Base-by-base conservation (phyloP, 2,113 vertebrate species). In the Ameiurus melas region DNA sequence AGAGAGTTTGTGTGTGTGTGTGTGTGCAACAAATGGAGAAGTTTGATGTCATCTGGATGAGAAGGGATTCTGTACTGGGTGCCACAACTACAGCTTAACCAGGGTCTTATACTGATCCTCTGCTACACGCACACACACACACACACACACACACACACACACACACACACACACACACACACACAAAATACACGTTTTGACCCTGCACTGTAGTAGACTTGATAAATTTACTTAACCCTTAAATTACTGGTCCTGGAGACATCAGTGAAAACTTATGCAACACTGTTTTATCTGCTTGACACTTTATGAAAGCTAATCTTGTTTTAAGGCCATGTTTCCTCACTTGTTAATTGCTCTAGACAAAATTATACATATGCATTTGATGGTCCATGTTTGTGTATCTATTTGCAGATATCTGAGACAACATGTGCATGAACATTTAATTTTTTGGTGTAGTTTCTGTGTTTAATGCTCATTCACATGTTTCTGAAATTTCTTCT, bases 1-100 rank as follows among this genome's bases (percentile, higher is more conserved):
- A 75, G 25, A 8, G 70, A 30, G n/a, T 58, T 25, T 71, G 30
- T 51, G 20, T 57, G 81, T 43, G 86, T 77, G 17, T 75, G 82
- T 22, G 39, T 36, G 60, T 43, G 88, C 92, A 84, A 85, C 90
- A 83, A 89, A 89, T 89, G 89, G 88, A 85, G 86, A 88, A 90
- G 91, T 87, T 83, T 86, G 89, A 90, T 91, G 94, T 95, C 94
- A 95, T 94, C 93, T 94, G 94, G 93, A 90, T 88, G 7, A 79
- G 78, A 43, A 88, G 60, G n/a, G 62, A 83, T 90, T 86, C 81
- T 66, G 57, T 81, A 66, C 75, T 39, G 58, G 80, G 57, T 86
- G 77, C 91, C 86, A 89, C 25, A 33, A 88, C 71, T 91, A 91
- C 85, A 92, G 92, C 91, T 94, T 94, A 95, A 93, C 8, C n/a